Base-by-base conservation (phyloP, 2,113 vertebrate species). In the Embiotoca jacksoni region DNA sequence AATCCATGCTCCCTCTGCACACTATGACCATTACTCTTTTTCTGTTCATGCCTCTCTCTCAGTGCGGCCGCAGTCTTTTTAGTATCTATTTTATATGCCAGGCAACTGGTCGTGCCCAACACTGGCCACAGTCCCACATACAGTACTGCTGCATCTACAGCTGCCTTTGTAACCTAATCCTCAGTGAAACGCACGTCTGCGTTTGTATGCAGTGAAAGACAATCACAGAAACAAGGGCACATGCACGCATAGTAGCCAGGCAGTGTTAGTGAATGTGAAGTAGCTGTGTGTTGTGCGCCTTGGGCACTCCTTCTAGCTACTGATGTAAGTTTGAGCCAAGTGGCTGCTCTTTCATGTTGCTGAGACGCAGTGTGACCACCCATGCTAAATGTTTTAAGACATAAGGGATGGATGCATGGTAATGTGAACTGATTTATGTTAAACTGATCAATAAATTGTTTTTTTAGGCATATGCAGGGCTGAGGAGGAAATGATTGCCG, bases 221-320 rank as follows among this genome's bases (percentile, higher is more conserved):
- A 3, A 35, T 10, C 53, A 37, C 3, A 74, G 75, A 75, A 15
- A 63, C 41, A 33, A 32, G 37, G 50, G 37, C 52, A 4, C 39
- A 60, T 7, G 36, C 7, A 23, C 55, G 71, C 63, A 52, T 16
- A 58, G 68, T 39, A 36, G 36, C 36, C 2, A 3, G 54, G 55
- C 75, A 44, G 50, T 23, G 65, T 41, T 49, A 33, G 49, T 77
- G 77, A 81, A 86, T 83, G 57, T 78, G 72, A 85, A 87, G 57
- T 82, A 83, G 84, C 30, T 62, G 68, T 75, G 63, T 57, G 78
- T 65, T 85, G 72, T 64, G 56, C 0, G 78, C 90, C 84, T 49
- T 47, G 78, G 87, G 91, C 87, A 32, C 35, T 84, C 65, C 84
- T 88, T 16, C 74, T 10, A 88, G 82, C 80, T 59, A 67, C 87